Conservation (phyloP, 2,113 vertebrate species). For the Mastomys natalensis region DNA sequence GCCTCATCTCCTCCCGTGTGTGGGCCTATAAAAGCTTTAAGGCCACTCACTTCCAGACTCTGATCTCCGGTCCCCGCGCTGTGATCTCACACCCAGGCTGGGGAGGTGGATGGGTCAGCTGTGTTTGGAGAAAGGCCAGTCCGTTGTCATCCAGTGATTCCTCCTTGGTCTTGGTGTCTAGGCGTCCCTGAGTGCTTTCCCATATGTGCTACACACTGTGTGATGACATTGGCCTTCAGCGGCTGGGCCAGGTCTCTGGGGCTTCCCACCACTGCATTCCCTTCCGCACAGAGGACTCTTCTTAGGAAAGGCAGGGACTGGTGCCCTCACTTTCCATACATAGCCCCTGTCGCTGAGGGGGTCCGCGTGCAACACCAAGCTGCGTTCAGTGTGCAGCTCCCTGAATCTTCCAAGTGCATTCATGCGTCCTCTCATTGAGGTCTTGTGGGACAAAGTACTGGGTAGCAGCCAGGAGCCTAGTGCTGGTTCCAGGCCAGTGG, state of each 20-base stretch:
- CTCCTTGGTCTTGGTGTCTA: background rate
- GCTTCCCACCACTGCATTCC: background rate
- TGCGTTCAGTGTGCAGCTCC: background rate
- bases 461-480: background rate
- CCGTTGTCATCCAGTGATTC: background rate
- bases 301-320: background rate
- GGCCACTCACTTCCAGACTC: background rate
- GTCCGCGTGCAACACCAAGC: background rate
- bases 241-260: background rate
- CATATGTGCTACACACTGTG: background rate
- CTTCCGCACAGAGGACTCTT: background rate
- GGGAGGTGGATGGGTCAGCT: fast-evolving
- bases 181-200: background rate
- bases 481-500: background rate
- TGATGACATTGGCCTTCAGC: background rate
- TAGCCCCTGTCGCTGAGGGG: background rate
- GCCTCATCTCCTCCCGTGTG: background rate
- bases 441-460: background rate
- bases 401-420: background rate
- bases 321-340: background rate
- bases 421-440: background rate
- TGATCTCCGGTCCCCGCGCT: background rate
- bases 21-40: background rate
- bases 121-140: background rate
- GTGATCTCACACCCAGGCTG: background rate